These are phyloP conservation scores for Campopleginae sp. DNA, from an alignment of 2,888 invertebrate genomes.

Conservation along the genomic window DNA sequence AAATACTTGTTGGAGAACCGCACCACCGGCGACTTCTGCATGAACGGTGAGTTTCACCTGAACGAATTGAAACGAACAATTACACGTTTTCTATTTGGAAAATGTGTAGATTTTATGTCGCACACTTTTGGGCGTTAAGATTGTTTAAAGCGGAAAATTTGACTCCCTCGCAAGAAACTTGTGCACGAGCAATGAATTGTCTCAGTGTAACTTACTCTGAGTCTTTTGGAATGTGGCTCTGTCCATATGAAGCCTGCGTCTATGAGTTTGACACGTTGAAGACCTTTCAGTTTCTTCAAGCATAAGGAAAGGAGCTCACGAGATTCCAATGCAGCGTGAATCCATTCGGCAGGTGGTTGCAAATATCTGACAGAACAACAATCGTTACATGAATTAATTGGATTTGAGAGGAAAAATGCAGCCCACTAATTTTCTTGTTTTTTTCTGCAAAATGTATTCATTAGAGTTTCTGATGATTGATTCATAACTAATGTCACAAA, in stretches of 20 bases:
- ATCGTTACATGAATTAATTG: too few species aligned
- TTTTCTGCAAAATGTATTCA: too few species aligned
- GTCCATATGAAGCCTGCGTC: constrained; percentile 99
- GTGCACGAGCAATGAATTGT: too few species aligned
- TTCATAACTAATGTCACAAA: not conserved
- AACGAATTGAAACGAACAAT: not conserved
- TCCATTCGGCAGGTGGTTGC: constrained; percentile 96
- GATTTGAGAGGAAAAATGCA: too few species aligned
- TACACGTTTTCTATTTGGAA: not conserved
- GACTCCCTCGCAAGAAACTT: not conserved
- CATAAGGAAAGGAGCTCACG: constrained; percentile 95
- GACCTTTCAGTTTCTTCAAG: constrained; percentile 95
- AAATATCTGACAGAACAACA: constrained; percentile 87
- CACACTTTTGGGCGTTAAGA: not conserved
- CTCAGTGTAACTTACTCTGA: constrained; percentile 88
- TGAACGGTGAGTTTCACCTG: constrained; percentile 96
- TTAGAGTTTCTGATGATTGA: not conserved
- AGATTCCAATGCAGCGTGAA: constrained; percentile 94
- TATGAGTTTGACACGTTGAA: constrained; percentile 94
- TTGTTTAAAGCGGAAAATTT: not conserved
- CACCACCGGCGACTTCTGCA: constrained; percentile 96
- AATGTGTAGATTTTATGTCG: not conserved
- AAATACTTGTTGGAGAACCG: constrained; percentile 97
- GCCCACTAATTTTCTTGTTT: too few species aligned
- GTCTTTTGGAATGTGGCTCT: constrained; percentile 98